Base-by-base conservation (phyloP, 1,140 invertebrate genomes). In the Aphaenogaster ashmeadi region DNA sequence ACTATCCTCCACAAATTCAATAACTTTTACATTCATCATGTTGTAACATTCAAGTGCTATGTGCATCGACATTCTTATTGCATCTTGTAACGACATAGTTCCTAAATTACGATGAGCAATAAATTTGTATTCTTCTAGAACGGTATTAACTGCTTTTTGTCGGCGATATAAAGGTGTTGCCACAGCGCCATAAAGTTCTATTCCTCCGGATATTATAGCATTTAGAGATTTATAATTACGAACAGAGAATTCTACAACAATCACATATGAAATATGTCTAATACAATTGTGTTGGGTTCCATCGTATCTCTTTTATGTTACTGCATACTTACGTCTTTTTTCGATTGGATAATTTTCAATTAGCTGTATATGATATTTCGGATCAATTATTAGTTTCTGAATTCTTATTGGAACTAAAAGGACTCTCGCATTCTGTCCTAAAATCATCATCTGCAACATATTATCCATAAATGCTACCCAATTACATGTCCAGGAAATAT, bases 401-500 rank as follows among this genome's bases (percentile, higher is more conserved):
- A 99, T 98, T 88, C 97, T 97, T 1, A 98, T 99, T 4, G 98
- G 98, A 2, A 99, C 97, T 91, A 97, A 97, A 0, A 99, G 96
- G 18, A 97, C 96, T 80, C 98, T 94, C 0, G 97, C 97, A 88
- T 98, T 97, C 38, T 96, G 95, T 33, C 96, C 96, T 1, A 99
- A 92, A 71, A 99, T 97, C 87, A 97, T 97, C 89, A 99, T 97
- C 94, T 99, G 99, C 33, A 99, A 95, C 97, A 99, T 98, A 33
- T 97, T 98, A 94, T 99, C 99, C 96, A 99, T 97, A 94, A 99
- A 99, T 2, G 98, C 96, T 0, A 99, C 97, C 98, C 98, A 99
- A 94, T 99, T 98, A 90, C 97, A 97, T n/a, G 95, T 94, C 98
- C 98, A 98, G 33, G 90, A 90, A 0, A 97, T 94, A 47, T 94